Conservation (phyloP, 2,888 invertebrate species). For the Carpatolechia fugitivella region DNA sequence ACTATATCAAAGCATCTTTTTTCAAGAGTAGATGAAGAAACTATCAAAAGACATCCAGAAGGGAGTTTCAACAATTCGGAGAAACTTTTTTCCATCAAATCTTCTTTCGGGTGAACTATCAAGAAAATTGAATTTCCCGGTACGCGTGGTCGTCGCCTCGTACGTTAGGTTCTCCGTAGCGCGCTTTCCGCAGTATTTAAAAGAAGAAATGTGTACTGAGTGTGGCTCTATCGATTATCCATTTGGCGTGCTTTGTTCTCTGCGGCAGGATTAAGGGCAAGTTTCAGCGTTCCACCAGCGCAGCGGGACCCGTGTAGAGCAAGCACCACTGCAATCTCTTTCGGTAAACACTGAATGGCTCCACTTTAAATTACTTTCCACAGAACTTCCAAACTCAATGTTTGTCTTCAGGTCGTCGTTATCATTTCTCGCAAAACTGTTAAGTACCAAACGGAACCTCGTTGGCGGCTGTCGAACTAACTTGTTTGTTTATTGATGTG, state of each 20-base stretch:
- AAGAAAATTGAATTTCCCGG: conserved; percentile 4
- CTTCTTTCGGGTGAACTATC: conserved; percentile 2
- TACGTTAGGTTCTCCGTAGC: conserved; percentile 26
- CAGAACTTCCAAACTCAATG: conserved; percentile 32
- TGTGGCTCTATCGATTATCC: conserved; percentile 53
- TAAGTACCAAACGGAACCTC: conserved; percentile 19
- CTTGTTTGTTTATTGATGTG: conserved; percentile 23
- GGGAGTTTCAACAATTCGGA: neutral
- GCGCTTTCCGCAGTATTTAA: conserved; percentile 42
- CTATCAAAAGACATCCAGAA: no score
- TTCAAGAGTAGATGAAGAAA: no score
- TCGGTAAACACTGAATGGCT: conserved; percentile 25
- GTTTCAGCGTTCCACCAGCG: conserved; percentile 17
- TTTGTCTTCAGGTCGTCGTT: conserved; percentile 32
- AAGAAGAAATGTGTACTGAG: conserved; percentile 42
- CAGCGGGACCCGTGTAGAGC: conserved; percentile 6
- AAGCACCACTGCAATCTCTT: conserved; percentile 25
- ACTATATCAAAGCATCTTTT: no score
- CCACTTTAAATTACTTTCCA: conserved; percentile 41
- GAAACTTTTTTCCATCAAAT: conserved; percentile 5
- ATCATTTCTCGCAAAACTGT: conserved; percentile 21
- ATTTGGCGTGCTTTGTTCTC: conserved; percentile 43
- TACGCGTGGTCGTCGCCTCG: conserved; percentile 5
- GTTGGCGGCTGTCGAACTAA: conserved; percentile 32
- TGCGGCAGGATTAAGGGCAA: conserved; percentile 35